Evolutionary conservation across 2,797 vertebrate genomes (phyloP), one percentile per base, ranked within the genome.

Genomic region (Hozukius guyotensis): DNA sequence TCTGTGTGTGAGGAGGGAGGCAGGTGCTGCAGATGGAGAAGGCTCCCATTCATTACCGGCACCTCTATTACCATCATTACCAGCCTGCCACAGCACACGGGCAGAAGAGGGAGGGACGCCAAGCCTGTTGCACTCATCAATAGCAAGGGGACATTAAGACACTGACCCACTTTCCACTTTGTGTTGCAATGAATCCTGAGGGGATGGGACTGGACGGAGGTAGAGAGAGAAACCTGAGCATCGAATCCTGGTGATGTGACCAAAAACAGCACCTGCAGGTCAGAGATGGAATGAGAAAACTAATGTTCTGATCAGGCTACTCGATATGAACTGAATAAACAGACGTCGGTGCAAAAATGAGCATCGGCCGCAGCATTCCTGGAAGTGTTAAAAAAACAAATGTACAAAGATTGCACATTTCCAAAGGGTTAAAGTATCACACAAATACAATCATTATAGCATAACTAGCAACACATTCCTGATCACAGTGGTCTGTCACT

Each of bases 21-120:
- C 82, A 87, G 80, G 86, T 83, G 75, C 31, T 67, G 78, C 70
- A 74, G 72, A 79, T 71, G 65, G 59, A 86, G 72, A 77, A 56
- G 55, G 65, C 61, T 46, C 29, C 32, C 60, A 78, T 80, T 85
- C 82, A 88, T 90, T 85, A 85, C 72, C 55, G 59, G 74, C 63
- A 25, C 77, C 71, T 80, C 72, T 59, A 83, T 86, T 84, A 73
- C 75, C 5, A 16, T 78, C 78, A 79, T 83, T 77, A 82, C 71
- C 66, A 52, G 56, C 11, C 59, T 55, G 59, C 61, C 32, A 57
- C 59, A 29, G 59, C 67, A 66, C 75, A 84, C 65, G 12, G 42
- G 32, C n/a, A 22, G 25, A 59, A 46, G 36, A 46, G 36, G 59
- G 57, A 46, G 46, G 63, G 32, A 55, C 7, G 36, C 10, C 55